Base-by-base conservation (phyloP, 1,140 invertebrate species). In the Colletes gigas region DNA sequence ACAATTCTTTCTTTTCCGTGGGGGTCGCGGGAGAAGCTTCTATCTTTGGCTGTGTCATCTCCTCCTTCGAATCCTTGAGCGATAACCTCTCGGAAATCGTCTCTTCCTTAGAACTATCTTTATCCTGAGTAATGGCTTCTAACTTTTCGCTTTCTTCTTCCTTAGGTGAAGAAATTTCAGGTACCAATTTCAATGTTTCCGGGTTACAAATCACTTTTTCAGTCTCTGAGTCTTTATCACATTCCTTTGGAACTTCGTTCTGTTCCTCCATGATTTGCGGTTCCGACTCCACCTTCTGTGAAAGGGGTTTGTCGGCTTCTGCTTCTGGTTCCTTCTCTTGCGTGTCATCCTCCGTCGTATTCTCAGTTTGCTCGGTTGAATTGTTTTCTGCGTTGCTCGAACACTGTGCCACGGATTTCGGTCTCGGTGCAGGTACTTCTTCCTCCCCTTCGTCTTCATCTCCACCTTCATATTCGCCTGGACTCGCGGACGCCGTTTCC, bases 381-480 rank as follows among this genome's bases (percentile, higher is more conserved):
- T 70, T 52, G 3, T 10, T 83, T 15, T 86, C 78, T 17, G 19
- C 15, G 21, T 15, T 50, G 7, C 75, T 65, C 21, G 76, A 72
- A 50, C 50, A 65, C 60, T 69, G 78, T 54, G 70, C 71, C 17
- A 73, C 59, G 12, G 76, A 76, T 73, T 90, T 91, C 19, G 89
- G 75, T 12, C 86, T 89, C 19, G 88, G 88, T 17, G 88, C 81
- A 44, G 89, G 83, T 59, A 92, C 88, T 68, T 90, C 89, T 69
- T 90, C 88, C 21, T 92, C 91, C 0, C 92, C 91, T 57, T 93
- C 92, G 59, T 93, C 91, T 21, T 93, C 92, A 54, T 93, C 92
- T 0, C 94, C 94, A 19, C 93, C 94, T 78, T 94, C 94, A 79
- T 93, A 94, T 69, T 95, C 95, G n/a, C 94, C 94, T 15, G 92